Conservation (phyloP, 2,113 vertebrate species). For the Oryzias celebensis region DNA sequence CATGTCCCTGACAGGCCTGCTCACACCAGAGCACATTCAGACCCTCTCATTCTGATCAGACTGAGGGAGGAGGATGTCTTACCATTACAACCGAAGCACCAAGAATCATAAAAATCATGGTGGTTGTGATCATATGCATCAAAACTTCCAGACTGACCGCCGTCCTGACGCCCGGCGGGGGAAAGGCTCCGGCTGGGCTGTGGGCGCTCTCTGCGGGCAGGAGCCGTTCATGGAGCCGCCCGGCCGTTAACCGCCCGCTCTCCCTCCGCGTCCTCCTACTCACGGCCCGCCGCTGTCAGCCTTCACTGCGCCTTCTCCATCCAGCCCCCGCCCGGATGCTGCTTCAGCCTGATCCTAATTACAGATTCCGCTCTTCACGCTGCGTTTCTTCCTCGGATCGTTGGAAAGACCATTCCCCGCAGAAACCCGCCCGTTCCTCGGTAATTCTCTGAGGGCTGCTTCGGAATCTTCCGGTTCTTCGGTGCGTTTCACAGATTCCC, state of each 20-base stretch:
- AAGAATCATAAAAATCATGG: slow-evolving; percentile 99
- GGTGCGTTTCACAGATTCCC: slow-evolving; percentile 30
- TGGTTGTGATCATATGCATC: slow-evolving; percentile 98
- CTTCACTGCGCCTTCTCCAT: slow-evolving; percentile 69
- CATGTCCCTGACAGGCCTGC: slow-evolving; percentile 53
- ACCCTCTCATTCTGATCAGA: slow-evolving; percentile 7
- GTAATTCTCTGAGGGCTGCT: slow-evolving; percentile 15
- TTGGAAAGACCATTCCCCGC: no score
- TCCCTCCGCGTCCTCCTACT: slow-evolving; percentile 59
- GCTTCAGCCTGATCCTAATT: slow-evolving; percentile 54
- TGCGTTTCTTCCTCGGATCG: slow-evolving; percentile 14
- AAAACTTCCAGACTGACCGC: slow-evolving; percentile 79
- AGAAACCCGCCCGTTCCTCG: neutral
- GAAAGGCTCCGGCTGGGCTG: slow-evolving; percentile 70
- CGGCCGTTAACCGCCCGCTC: slow-evolving; percentile 67
- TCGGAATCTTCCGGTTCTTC: slow-evolving; percentile 27
- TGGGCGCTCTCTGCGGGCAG: slow-evolving; percentile 71
- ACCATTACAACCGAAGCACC: slow-evolving; percentile 98
- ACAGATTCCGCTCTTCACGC: slow-evolving; percentile 52
- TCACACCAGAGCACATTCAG: neutral
- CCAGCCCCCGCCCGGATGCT: slow-evolving; percentile 12
- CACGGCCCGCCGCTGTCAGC: slow-evolving; percentile 46
- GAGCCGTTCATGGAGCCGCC: slow-evolving; percentile 79
- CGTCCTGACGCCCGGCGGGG: slow-evolving; percentile 74
- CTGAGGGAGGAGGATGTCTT: slow-evolving; percentile 73